Conservation (phyloP, 2,113 vertebrate species). For the Mormyrus iriodes region DNA sequence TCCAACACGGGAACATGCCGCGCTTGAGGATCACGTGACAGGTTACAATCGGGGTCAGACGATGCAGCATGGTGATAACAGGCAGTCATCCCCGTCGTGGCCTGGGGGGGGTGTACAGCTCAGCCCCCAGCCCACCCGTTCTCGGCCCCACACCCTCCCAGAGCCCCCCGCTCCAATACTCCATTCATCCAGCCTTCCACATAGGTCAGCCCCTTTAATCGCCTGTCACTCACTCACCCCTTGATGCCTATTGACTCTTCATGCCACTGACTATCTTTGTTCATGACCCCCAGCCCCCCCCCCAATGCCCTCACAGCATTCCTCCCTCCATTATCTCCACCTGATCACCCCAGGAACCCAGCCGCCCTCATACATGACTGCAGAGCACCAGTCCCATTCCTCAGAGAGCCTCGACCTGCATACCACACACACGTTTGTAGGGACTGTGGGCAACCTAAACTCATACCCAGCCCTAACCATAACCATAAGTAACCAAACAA, state of each 20-base stretch:
- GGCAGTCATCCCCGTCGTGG: background rate
- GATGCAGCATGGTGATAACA: background rate
- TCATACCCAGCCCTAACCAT: too few species aligned
- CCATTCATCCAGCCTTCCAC: constrained; percentile 46
- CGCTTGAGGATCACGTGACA: background rate
- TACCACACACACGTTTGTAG: background rate
- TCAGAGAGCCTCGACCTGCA: background rate
- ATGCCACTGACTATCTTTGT: constrained; percentile 48
- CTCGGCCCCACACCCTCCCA: background rate
- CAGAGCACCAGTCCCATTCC: constrained; percentile 33
- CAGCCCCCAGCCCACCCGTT: constrained; percentile 36
- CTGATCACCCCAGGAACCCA: background rate
- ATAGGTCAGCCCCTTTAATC: constrained; percentile 52
- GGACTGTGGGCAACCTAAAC: too few species aligned
- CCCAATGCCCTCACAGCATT: constrained; percentile 14
- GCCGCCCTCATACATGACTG: background rate
- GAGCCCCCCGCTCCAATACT: constrained; percentile 44
- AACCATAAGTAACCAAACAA: too few species aligned
- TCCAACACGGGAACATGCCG: background rate
- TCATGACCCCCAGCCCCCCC: constrained; percentile 28
- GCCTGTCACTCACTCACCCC: constrained; percentile 58
- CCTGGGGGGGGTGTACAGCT: constrained; percentile 44
- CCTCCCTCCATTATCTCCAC: background rate
- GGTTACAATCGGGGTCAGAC: background rate
- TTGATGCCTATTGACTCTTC: constrained; percentile 57